Conservation (phyloP, 2,113 vertebrate species). For the Tauraco erythrolophus region DNA sequence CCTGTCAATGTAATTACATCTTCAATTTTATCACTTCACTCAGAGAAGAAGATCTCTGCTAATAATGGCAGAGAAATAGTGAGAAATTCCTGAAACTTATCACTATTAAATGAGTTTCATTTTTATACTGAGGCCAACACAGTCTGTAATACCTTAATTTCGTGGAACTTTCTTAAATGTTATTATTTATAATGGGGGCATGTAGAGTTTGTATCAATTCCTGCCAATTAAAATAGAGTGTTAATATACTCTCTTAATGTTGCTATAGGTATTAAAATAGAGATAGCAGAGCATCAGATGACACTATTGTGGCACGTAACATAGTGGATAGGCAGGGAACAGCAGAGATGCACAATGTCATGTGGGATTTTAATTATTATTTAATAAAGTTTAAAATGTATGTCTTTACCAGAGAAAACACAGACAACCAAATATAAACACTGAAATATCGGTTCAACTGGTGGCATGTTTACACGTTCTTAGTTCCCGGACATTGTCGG, state of each 20-base stretch:
- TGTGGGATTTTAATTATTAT: background rate
- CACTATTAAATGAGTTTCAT: background rate
- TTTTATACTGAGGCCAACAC: background rate
- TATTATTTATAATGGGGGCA: background rate
- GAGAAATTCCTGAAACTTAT: background rate
- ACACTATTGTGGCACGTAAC: background rate
- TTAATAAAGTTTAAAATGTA: background rate
- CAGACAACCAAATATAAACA: background rate
- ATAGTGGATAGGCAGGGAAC: background rate
- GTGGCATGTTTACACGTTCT: background rate
- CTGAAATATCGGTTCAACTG: background rate
- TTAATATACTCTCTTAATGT: background rate
- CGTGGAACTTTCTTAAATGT: background rate
- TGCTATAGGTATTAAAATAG: background rate
- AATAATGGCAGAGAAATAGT: background rate
- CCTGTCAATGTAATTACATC: background rate
- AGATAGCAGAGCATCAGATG: background rate
- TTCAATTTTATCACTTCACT: background rate
- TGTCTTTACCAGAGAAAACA: background rate
- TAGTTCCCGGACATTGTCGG: background rate
- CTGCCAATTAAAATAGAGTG: background rate
- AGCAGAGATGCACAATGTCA: background rate
- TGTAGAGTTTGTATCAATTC: background rate
- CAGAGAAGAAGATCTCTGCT: background rate
- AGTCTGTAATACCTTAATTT: background rate